Conservation (phyloP, 1,140 invertebrate genomes). For the Drosophila simulans region DNA sequence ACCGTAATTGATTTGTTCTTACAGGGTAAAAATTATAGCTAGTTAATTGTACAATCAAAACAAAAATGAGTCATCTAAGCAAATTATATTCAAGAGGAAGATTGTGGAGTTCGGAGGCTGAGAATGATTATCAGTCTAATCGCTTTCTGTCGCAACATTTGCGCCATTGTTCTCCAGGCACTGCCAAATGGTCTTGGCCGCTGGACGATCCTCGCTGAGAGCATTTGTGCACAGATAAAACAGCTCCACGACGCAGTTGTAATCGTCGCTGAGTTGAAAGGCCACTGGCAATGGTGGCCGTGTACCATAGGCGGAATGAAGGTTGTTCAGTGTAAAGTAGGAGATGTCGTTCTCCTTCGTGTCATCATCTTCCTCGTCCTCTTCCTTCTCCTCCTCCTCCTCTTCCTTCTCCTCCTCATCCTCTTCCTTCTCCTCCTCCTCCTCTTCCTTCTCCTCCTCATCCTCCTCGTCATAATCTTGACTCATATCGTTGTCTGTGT, state of each 20-base stretch:
- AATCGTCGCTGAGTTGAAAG: slow-evolving; percentile 86
- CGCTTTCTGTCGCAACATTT: slow-evolving; percentile 24
- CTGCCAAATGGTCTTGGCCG: slow-evolving; percentile 84
- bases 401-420: neutral
- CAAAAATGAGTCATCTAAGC: neutral
- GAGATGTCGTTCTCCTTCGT: slow-evolving; percentile 42
- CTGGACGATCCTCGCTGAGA: slow-evolving; percentile 87
- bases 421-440: neutral
- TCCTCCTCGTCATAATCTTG: neutral
- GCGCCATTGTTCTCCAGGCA: slow-evolving; percentile 65
- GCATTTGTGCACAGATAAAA: slow-evolving; percentile 90
- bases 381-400: neutral
- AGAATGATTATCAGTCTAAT: slow-evolving; percentile 19
- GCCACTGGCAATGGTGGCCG: slow-evolving; percentile 89
- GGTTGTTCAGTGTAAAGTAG: slow-evolving; percentile 26
- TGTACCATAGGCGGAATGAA: slow-evolving; percentile 85
- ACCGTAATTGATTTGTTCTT: no score
- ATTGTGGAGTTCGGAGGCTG: neutral
- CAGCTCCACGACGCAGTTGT: slow-evolving; percentile 88
- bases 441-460: neutral
- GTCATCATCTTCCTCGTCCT: slow-evolving; percentile 18
- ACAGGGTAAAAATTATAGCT: slow-evolving; percentile 3
- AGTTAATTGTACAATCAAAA: neutral
- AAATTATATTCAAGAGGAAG: slow-evolving; percentile 4
- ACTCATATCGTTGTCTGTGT: slow-evolving; percentile 1